phyloP scores from a whole-genome alignment of 2,113 vertebrate genomes.

The Thunnus maccoyii region DNA sequence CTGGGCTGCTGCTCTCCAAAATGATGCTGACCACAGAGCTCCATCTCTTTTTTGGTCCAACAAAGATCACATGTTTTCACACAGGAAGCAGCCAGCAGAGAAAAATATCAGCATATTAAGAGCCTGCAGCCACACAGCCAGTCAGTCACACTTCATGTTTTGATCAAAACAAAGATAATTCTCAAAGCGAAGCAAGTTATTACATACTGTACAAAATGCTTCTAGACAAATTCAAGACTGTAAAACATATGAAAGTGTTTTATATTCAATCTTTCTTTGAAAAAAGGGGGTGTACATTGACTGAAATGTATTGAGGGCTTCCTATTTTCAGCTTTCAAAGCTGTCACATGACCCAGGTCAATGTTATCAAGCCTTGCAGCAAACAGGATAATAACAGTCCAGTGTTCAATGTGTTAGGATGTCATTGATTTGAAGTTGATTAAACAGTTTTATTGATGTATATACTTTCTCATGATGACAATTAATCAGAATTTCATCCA shows the following conservation, averaged over 20 bases:
- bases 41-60: slow-evolving; percentile 15
- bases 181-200: neutral
- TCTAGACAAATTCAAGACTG: slow-evolving; percentile 5
- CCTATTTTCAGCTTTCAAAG: slow-evolving; percentile 29
- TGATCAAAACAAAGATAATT: slow-evolving; percentile 25
- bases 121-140: slow-evolving; percentile 7
- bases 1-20: slow-evolving; percentile 34
- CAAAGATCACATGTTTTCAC: slow-evolving; percentile 41
- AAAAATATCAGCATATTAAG: neutral
- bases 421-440: slow-evolving; percentile 53
- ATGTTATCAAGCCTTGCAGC: slow-evolving; percentile 27
- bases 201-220: neutral
- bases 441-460: slow-evolving; percentile 50
- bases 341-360: slow-evolving; percentile 33
- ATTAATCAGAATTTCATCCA: slow-evolving; percentile 45
- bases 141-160: slow-evolving; percentile 33
- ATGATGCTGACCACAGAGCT: slow-evolving; percentile 40
- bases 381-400: slow-evolving; percentile 33
- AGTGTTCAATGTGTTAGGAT: slow-evolving; percentile 20
- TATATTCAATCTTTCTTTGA: neutral
- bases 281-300: neutral
- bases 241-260: neutral
- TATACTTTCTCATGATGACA: slow-evolving; percentile 35
- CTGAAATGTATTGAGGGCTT: slow-evolving; percentile 12
- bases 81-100: slow-evolving; percentile 33